Percentiles rank a stretch among this genome's conserved stretches.
Conservation (phyloP, 2,113 vertebrate genomes). For the Phrynosoma platyrhinos region DNA sequence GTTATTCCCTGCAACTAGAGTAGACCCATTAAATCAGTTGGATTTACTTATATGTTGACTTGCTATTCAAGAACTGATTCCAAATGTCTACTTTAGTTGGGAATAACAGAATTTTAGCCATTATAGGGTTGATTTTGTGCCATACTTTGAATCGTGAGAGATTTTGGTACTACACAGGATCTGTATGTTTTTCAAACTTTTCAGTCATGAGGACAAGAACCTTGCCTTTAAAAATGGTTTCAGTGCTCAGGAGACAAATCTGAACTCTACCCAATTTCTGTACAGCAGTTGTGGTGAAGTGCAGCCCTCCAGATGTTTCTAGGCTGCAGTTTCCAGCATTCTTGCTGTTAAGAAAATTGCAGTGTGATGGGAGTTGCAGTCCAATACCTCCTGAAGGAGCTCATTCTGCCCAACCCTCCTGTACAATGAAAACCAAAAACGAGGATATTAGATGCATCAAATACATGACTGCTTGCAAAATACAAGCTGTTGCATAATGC, state of each 20-base stretch:
- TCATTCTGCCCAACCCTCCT: too few species aligned
- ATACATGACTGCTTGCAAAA: background rate
- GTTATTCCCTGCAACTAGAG: background rate
- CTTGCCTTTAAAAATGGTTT: background rate
- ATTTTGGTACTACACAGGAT: background rate
- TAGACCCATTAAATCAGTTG: too few species aligned
- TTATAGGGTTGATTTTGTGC: too few species aligned
- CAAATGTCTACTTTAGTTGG: too few species aligned
- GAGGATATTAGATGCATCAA: background rate
- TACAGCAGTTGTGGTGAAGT: background rate
- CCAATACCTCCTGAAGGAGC: too few species aligned
- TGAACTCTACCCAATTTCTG: background rate
- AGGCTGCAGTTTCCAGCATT: too few species aligned
- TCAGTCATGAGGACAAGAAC: background rate
- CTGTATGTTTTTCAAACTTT: background rate
- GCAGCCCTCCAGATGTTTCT: too few species aligned
- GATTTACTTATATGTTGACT: too few species aligned
- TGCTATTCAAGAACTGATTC: too few species aligned
- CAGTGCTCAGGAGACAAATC: background rate
- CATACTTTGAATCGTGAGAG: background rate
- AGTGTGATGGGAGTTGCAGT: too few species aligned
- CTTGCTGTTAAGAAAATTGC: too few species aligned
- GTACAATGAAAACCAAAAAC: background rate
- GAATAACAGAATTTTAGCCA: too few species aligned
- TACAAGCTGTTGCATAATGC: background rate